Evolutionary conservation across 2,888 invertebrate species (phyloP).

Genomic region (Orgyia antiqua): DNA sequence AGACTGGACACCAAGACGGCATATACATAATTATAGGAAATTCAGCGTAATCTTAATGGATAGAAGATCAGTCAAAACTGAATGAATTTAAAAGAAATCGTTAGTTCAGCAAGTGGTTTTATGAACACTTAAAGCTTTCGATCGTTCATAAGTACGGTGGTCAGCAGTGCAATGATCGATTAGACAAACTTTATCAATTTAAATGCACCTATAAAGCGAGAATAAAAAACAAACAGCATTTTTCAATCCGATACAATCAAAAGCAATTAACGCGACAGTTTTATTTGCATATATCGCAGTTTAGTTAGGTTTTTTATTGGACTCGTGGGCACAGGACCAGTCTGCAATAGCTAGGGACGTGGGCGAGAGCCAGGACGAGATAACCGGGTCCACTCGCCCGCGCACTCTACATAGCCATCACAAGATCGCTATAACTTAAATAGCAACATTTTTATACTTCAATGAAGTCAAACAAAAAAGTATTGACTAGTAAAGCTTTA

Average conservation of each 20-base stretch:
- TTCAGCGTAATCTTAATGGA: too few species aligned
- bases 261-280: constrained; percentile 4
- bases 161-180: neutral
- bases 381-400: constrained; percentile 28
- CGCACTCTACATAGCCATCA: constrained; percentile 28
- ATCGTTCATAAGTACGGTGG: too few species aligned
- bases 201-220: neutral
- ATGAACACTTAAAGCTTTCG: too few species aligned
- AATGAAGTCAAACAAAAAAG: constrained; percentile 19
- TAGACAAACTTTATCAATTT: neutral
- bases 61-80: too few species aligned
- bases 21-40: too few species aligned
- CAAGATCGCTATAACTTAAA: constrained; percentile 39
- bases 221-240: constrained; percentile 4
- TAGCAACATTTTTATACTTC: constrained; percentile 32
- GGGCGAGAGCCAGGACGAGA: constrained; percentile 29
- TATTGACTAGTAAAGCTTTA: too few species aligned
- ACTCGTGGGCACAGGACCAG: constrained; percentile 15
- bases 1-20: too few species aligned
- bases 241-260: neutral
- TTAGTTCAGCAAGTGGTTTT: too few species aligned
- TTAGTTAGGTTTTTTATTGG: constrained; percentile 10
- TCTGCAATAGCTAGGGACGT: constrained; percentile 17
- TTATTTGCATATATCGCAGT: constrained; percentile 7
- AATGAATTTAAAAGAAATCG: too few species aligned